phyloP scores from a whole-genome alignment of 2,888 invertebrate species.

The Baccha elongata region DNA sequence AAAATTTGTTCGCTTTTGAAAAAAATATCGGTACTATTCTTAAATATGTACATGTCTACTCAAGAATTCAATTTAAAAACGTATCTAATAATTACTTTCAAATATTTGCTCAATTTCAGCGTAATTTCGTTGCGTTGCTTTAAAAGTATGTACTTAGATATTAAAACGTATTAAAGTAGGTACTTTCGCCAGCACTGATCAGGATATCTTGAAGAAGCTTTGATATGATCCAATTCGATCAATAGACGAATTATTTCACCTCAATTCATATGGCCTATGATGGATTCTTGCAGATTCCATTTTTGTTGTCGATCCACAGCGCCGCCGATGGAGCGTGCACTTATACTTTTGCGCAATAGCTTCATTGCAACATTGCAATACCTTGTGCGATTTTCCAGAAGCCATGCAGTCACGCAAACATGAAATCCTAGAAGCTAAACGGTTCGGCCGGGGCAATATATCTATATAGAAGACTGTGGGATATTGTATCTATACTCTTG shows the following conservation, averaged over 20 bases:
- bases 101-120: too few relatives aligned
- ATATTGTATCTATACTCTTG: neutral
- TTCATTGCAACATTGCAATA: constrained; percentile 24
- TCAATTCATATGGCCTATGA: constrained; percentile 68
- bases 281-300: constrained; percentile 66
- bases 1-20: too few relatives aligned
- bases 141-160: too few relatives aligned
- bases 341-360: constrained; percentile 47
- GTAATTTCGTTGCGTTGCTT: too few relatives aligned
- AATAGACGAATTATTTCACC: constrained; percentile 43
- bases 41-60: too few relatives aligned
- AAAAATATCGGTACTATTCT: too few relatives aligned
- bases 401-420: constrained; percentile 74
- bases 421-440: constrained; percentile 71
- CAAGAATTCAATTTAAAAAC: too few relatives aligned
- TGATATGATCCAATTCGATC: constrained; percentile 48
- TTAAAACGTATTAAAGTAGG: too few relatives aligned
- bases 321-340: constrained; percentile 50
- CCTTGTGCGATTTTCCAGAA: constrained; percentile 57
- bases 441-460: constrained; percentile 51
- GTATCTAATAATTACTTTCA: too few relatives aligned
- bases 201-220: neutral
- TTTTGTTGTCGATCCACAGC: constrained; percentile 61
- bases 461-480: constrained; percentile 35
- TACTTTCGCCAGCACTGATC: constrained; percentile 22